phyloP scores from a whole-genome alignment of 2,797 vertebrate species.

The Enteromius treurensis region DNA sequence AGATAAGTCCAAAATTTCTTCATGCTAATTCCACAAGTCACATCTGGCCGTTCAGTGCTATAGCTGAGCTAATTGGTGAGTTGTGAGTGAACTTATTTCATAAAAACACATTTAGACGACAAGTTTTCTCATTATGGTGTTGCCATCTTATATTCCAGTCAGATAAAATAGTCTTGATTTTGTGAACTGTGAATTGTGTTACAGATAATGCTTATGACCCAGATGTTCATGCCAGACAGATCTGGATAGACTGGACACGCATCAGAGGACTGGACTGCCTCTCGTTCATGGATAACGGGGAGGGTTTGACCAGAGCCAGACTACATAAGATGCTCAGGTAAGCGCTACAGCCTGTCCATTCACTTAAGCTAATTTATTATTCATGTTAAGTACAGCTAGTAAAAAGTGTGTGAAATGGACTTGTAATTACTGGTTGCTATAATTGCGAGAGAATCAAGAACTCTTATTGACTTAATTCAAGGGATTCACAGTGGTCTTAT shows the following conservation, averaged over 20 bases:
- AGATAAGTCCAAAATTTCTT: conserved; percentile 92
- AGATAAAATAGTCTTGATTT: neutral
- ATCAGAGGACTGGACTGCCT: conserved; percentile 64
- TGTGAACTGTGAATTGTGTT: neutral
- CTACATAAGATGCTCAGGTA: conserved; percentile 96
- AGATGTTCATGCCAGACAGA: conserved; percentile 89
- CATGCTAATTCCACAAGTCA: conserved; percentile 96
- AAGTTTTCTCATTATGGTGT: neutral
- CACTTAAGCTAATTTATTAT: neutral
- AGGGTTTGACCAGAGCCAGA: conserved; percentile 83
- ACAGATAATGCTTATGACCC: conserved; percentile 95
- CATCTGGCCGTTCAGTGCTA: conserved; percentile 94
- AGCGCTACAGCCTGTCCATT: neutral
- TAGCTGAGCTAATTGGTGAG: conserved; percentile 95
- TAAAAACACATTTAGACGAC: neutral
- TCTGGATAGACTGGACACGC: conserved; percentile 91
- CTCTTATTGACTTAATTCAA: conserved; percentile 12
- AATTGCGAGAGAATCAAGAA: neutral
- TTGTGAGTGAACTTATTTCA: conserved; percentile 54
- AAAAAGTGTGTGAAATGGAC: conserved; percentile 21
- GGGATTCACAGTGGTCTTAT: conserved; percentile 4
- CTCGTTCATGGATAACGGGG: conserved; percentile 68
- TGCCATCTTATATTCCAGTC: neutral
- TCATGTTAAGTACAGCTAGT: conserved; percentile 5
- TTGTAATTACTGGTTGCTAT: conserved; percentile 23